Base-by-base conservation (phyloP, 1,140 invertebrate species). In the Brachionus angularis region DNA sequence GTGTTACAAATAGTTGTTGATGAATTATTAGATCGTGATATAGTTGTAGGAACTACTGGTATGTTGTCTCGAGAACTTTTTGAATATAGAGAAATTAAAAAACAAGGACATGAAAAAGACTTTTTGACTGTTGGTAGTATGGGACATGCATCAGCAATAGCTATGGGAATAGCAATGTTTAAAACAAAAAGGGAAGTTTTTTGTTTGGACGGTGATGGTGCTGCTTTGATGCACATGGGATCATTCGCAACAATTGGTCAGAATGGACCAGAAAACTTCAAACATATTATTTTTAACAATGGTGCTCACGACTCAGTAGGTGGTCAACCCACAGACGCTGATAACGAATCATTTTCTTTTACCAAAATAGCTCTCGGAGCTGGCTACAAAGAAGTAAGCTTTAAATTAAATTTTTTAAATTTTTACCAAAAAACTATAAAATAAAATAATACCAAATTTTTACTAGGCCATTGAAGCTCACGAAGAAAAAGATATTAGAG, bases 51-150 rank as follows among this genome's bases (percentile, higher is more conserved):
- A 39, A 80, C 81, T 1, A 84, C 82, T 36, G 82, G 82, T 23
- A 83, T 83, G 82, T 73, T 81, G 14, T 83, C 82, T 21, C 73
- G 79, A 50, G 78, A 80, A 73, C 69, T 80, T 14, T 81, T 79
- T 33, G 47, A 67, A 39, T 72, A 70, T 31, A 78, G 81, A 58
- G 78, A 76, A 27, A 27, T 62, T 1, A 73, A 73, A 70, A 77
- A 78, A 46, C 78, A 80, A 73, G 81, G 82, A 16, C 83, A 84
- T 76, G 81, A 80, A 36, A 75, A 75, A 73, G 83, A 83, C 71
- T 83, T 84, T 72, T 74, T 84, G 2, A 83, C 81, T 12, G 82
- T 84, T 21, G 83, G 83, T 8, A 81, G 79, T n/a, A 83, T 83
- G 81, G 83, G 83, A 1, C 82, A 83, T 75, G 80, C 81, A 16